A percentile compares a stretch with the other conserved stretches of the same genome.
phyloP scores from a whole-genome alignment of 1,140 invertebrate genomes.

The Meloidogyne chitwoodi region DNA sequence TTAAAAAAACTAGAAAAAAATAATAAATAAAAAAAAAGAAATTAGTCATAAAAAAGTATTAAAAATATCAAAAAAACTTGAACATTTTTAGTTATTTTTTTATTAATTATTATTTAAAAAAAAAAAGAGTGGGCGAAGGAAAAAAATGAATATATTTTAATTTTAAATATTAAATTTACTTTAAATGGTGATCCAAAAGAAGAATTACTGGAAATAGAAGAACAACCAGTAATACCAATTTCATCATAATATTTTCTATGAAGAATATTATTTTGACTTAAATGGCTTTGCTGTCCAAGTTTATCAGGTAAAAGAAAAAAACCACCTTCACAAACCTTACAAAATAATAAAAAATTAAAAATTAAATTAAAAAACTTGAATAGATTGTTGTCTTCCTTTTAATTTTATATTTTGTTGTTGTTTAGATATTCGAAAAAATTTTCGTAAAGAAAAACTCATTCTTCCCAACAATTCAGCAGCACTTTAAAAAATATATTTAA shows the following conservation, averaged over 20 bases:
- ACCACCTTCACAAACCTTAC: conserved; percentile 27
- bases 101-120: background rate
- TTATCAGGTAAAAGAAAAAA: conserved; percentile 26
- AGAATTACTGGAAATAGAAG: conserved; percentile 27
- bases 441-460: conserved; percentile 30
- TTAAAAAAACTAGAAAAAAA: too few species aligned
- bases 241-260: conserved; percentile 35
- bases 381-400: background rate
- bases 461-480: conserved; percentile 25
- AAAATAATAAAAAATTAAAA: background rate
- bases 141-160: background rate
- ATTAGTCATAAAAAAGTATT: background rate
- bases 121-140: background rate
- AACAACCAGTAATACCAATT: conserved; percentile 18
- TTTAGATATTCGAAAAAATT: conserved; percentile 25
- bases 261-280: conserved; percentile 24
- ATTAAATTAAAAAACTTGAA: background rate
- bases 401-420: background rate
- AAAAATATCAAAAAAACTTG: background rate
- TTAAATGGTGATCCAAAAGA: conserved; percentile 27
- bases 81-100: background rate
- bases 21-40: background rate
- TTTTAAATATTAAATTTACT: background rate
- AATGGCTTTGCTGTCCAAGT: background rate
- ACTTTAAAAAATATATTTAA: conserved; percentile 16